Percentiles rank a stretch among this genome's conserved stretches.
phyloP scores from a whole-genome alignment of 2,797 vertebrate genomes.

The Cyprinella venusta region DNA sequence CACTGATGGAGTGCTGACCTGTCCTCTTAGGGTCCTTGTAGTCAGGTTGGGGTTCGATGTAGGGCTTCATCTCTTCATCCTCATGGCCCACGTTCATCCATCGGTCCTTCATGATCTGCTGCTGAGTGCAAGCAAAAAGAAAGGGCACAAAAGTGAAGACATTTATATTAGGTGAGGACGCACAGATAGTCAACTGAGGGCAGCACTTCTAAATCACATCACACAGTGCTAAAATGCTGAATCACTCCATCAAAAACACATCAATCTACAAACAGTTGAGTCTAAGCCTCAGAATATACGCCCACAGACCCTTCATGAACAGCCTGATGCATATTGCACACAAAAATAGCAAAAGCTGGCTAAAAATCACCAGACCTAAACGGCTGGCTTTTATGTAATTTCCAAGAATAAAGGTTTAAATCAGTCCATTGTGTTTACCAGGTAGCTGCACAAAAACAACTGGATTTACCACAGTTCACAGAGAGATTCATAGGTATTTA shows the following conservation, averaged over 20 bases:
- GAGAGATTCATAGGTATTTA: background rate
- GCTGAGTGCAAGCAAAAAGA: conserved; percentile 43
- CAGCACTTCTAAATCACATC: background rate
- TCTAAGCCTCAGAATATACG: conserved; percentile 13
- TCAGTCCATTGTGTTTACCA: background rate
- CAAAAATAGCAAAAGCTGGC: conserved; percentile 10
- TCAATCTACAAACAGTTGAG: conserved; percentile 17
- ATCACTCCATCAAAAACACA: background rate
- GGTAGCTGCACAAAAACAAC: background rate
- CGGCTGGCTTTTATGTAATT: conserved; percentile 15
- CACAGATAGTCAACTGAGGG: background rate
- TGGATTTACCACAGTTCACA: background rate
- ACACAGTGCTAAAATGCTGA: background rate
- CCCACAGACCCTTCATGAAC: background rate
- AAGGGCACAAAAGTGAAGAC: background rate
- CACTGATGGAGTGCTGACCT: conserved; percentile 71
- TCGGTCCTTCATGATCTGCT: conserved; percentile 89
- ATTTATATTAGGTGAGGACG: background rate
- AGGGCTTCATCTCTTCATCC: conserved; percentile 84
- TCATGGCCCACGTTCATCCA: conserved; percentile 88
- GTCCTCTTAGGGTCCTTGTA: conserved; percentile 85
- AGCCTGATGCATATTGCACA: background rate
- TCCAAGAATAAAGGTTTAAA: conserved; percentile 20
- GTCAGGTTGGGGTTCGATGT: conserved; percentile 82
- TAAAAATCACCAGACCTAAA: conserved; percentile 10